These are phyloP conservation scores for Sesia bembeciformis DNA, from an alignment of 2,888 invertebrate species.

Conservation along the genomic window DNA sequence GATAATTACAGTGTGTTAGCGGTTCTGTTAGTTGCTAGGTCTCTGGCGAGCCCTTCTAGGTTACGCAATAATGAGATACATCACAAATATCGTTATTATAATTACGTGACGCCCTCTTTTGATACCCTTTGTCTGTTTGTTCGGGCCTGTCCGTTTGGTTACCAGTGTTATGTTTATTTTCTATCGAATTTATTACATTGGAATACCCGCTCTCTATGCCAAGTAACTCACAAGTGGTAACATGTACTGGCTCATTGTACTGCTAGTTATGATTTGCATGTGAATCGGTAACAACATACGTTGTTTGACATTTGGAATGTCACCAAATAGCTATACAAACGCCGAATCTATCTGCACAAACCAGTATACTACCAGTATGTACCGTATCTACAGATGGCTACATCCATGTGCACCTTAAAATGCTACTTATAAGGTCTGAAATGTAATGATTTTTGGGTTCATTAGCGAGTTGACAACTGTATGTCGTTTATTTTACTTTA, in stretches of 20 bases:
- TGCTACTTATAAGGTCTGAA: no score
- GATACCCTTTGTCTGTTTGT: constrained; percentile 50
- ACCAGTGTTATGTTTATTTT: constrained; percentile 41
- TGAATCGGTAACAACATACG: constrained; percentile 21
- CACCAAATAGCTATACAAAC: constrained; percentile 3
- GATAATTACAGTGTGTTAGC: no score
- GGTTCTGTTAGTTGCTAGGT: constrained; percentile 13
- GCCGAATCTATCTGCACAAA: no score
- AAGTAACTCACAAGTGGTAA: constrained; percentile 35
- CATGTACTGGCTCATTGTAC: constrained; percentile 22
- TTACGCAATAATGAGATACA: constrained; percentile 44
- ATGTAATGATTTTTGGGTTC: no score
- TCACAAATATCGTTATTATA: constrained; percentile 40
- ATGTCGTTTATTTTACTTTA: no score
- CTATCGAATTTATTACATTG: constrained; percentile 40
- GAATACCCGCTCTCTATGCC: constrained; percentile 45
- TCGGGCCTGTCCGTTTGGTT: constrained; percentile 29
- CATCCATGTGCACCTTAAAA: no score
- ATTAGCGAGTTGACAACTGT: no score
- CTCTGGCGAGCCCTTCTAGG: constrained; percentile 24
- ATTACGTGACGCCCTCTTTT: constrained; percentile 54
- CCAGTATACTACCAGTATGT: no score
- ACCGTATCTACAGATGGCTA: no score
- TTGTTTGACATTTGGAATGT: constrained; percentile 28
- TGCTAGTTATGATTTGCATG: constrained; percentile 32